Conservation (phyloP, 2,888 invertebrate species). For the Melieria omissa region DNA sequence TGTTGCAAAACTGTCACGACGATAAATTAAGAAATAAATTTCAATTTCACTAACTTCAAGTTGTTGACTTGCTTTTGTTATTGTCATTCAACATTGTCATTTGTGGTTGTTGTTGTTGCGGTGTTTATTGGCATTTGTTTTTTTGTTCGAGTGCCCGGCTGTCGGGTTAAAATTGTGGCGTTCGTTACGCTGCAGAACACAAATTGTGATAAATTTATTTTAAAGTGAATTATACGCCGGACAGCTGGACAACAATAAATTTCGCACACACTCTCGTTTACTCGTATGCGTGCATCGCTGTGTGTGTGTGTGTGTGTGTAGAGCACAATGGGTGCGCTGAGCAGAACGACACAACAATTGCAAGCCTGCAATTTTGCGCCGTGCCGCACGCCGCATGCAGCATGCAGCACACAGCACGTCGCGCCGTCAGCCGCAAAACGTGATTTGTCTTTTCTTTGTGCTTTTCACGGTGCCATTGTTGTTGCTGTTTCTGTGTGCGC, state of each 20-base stretch:
- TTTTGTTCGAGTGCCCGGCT: slow-evolving; percentile 21
- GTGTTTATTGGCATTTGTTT: slow-evolving; percentile 26
- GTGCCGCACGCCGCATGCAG: not conserved
- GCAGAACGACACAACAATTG: slow-evolving; percentile 23
- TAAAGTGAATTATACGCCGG: slow-evolving; percentile 56
- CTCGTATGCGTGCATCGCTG: not conserved
- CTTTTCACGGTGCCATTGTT: not conserved
- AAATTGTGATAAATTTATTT: slow-evolving; percentile 64
- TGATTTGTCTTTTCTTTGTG: no score
- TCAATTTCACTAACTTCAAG: slow-evolving; percentile 57
- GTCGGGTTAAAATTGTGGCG: slow-evolving; percentile 28
- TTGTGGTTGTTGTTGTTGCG: slow-evolving; percentile 24
- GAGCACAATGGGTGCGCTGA: slow-evolving; percentile 24
- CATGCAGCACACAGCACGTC: not conserved
- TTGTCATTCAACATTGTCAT: slow-evolving; percentile 4
- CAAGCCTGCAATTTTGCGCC: not conserved
- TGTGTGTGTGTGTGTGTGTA: slow-evolving; percentile 3
- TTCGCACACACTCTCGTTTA: slow-evolving; percentile 6
- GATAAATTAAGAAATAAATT: slow-evolving; percentile 66
- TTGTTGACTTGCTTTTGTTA: slow-evolving; percentile 23
- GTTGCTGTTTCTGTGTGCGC: not conserved
- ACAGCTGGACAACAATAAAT: slow-evolving; percentile 35
- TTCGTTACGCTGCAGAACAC: slow-evolving; percentile 47
- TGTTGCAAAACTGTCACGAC: slow-evolving; percentile 57
- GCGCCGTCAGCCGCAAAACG: no score